Evolutionary conservation across 2,797 vertebrate species (phyloP).

Genomic region (Garrulus glandarius): DNA sequence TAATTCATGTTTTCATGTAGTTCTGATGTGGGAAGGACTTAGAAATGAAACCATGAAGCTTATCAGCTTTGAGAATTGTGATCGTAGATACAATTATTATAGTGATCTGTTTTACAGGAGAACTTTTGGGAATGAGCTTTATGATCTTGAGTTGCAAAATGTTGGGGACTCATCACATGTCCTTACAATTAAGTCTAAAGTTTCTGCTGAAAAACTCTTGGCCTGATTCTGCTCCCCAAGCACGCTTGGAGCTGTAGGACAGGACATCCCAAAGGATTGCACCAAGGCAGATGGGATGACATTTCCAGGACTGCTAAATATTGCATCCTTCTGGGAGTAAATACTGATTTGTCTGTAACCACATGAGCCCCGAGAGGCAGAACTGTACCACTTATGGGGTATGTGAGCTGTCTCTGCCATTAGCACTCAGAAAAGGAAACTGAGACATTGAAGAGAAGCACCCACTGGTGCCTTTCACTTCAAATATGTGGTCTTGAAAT

Average conservation of each 20-base stretch:
- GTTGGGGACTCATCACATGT: background rate
- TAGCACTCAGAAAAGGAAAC: background rate
- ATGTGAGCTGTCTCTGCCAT: background rate
- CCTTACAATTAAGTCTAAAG: background rate
- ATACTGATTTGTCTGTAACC: background rate
- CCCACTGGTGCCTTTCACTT: background rate
- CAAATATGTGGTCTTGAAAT: background rate
- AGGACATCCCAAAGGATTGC: background rate
- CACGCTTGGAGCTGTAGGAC: background rate
- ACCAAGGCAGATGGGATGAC: background rate
- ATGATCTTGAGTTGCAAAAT: background rate
- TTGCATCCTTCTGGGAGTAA: background rate
- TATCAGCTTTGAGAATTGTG: background rate
- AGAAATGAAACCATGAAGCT: background rate
- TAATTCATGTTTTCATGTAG: background rate
- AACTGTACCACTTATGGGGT: rapidly evolving
- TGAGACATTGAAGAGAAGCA: background rate
- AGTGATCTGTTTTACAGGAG: background rate
- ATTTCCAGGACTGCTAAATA: background rate
- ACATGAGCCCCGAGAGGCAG: rapidly evolving
- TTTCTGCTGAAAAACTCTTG: background rate
- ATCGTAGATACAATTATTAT: background rate
- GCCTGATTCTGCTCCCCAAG: background rate
- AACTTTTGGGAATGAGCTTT: background rate
- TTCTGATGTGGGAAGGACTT: background rate